phyloP scores from a whole-genome alignment of 1,140 invertebrate species.

The Pararge aegeria region DNA sequence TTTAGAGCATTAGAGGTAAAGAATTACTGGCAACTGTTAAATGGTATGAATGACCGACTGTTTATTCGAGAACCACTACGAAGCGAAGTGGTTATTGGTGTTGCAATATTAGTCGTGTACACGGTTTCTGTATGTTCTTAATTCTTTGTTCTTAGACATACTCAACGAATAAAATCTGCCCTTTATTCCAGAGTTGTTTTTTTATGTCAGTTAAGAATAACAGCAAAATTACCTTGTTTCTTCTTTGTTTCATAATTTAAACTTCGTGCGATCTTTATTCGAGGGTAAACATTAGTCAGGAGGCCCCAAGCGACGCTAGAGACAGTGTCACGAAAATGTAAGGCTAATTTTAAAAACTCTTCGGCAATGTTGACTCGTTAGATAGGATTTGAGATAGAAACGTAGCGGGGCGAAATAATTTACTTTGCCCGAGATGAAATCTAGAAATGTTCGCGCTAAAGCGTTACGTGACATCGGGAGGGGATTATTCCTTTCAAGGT shows the following conservation, averaged over 20 bases:
- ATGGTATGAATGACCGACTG: too few relatives aligned
- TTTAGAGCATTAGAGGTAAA: too few relatives aligned
- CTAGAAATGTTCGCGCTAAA: background rate
- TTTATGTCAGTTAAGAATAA: too few relatives aligned
- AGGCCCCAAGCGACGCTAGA: background rate
- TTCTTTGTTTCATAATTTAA: background rate
- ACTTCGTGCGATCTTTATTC: background rate
- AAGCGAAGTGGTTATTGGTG: too few relatives aligned
- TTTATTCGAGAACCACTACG: too few relatives aligned
- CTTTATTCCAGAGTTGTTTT: too few relatives aligned
- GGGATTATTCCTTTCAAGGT: background rate
- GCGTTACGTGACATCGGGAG: background rate
- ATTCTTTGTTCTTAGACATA: too few relatives aligned
- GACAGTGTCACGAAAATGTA: background rate
- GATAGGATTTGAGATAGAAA: background rate
- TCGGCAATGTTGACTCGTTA: background rate
- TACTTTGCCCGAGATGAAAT: slow-evolving; percentile 1
- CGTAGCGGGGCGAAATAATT: background rate
- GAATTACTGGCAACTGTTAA: too few relatives aligned
- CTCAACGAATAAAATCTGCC: too few relatives aligned
- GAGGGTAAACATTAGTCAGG: background rate
- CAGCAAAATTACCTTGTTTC: background rate
- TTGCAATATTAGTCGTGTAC: too few relatives aligned
- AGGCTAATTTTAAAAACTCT: background rate
- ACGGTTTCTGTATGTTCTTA: too few relatives aligned